phyloP scores from a whole-genome alignment of 2,113 vertebrate genomes.

The Chionomys nivalis region DNA sequence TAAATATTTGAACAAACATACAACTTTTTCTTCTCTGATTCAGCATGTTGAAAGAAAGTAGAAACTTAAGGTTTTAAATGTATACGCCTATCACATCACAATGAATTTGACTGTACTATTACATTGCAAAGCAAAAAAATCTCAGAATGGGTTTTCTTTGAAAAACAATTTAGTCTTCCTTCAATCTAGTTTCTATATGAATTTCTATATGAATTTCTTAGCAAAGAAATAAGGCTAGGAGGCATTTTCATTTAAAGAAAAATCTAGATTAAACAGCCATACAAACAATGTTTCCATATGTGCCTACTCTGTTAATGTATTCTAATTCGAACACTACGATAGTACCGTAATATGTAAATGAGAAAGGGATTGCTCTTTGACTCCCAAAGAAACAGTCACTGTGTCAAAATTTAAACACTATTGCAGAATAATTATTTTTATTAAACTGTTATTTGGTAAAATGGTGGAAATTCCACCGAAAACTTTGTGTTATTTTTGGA shows the following conservation, averaged over 20 bases:
- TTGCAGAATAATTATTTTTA: neutral
- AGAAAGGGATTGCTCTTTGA: neutral
- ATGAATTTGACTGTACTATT: neutral
- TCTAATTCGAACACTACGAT: neutral
- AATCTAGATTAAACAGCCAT: neutral
- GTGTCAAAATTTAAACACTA: neutral
- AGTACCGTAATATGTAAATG: neutral
- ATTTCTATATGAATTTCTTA: neutral
- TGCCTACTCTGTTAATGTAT: neutral
- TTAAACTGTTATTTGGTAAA: neutral
- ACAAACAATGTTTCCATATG: neutral
- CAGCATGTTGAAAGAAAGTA: neutral
- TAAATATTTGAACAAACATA: neutral
- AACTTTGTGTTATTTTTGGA: neutral
- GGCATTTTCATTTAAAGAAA: conserved; percentile 12
- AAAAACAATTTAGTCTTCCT: neutral
- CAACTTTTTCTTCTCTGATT: neutral
- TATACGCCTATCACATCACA: neutral
- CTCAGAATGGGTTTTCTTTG: neutral
- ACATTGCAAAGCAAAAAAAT: neutral
- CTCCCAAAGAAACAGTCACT: neutral
- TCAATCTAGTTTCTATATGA: neutral
- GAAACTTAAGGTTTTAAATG: neutral
- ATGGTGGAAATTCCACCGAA: neutral
- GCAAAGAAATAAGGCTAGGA: neutral